These are phyloP conservation scores for Ctenicera cuprea DNA, from an alignment of 2,888 invertebrate genomes.

Conservation along the genomic window DNA sequence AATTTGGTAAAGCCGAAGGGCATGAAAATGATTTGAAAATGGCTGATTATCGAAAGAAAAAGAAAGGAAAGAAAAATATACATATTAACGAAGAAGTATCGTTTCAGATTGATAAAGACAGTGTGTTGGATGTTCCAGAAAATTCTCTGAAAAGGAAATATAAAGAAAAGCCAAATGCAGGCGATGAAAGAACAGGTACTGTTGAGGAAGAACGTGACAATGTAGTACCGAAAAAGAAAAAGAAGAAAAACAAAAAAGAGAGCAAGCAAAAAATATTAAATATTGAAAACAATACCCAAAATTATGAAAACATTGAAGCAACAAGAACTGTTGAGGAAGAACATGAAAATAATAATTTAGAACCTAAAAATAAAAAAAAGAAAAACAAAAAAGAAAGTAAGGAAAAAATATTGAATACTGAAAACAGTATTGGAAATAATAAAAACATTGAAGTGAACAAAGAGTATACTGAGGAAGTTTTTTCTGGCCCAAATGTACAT, in stretches of 20 bases:
- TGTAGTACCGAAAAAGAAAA: not conserved
- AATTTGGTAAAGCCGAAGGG: not conserved
- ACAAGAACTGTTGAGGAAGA: not conserved
- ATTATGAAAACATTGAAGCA: not conserved
- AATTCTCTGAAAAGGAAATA: not conserved
- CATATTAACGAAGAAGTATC: not conserved
- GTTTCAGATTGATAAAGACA: not conserved
- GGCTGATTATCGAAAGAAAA: constrained; percentile 32
- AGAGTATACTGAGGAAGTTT: not conserved
- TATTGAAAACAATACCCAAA: not conserved
- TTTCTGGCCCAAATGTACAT: too few relatives aligned
- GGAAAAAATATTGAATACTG: not conserved
- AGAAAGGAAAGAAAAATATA: constrained; percentile 8
- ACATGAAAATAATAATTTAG: not conserved
- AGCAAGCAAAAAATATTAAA: not conserved
- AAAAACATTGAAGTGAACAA: not conserved
- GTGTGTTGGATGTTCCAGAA: not conserved
- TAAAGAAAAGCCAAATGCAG: not conserved
- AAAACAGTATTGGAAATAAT: not conserved
- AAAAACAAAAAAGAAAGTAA: not conserved
- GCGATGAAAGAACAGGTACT: not conserved
- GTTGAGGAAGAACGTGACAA: not conserved
- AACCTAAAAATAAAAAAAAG: not conserved
- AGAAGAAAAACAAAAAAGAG: not conserved
- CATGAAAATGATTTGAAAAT: constrained; percentile 39